Percentiles rank a stretch among this genome's conserved stretches.
Conservation (phyloP, 2,113 vertebrate species). For the rabbit (Oryctolagus cuniculus) region DNA sequence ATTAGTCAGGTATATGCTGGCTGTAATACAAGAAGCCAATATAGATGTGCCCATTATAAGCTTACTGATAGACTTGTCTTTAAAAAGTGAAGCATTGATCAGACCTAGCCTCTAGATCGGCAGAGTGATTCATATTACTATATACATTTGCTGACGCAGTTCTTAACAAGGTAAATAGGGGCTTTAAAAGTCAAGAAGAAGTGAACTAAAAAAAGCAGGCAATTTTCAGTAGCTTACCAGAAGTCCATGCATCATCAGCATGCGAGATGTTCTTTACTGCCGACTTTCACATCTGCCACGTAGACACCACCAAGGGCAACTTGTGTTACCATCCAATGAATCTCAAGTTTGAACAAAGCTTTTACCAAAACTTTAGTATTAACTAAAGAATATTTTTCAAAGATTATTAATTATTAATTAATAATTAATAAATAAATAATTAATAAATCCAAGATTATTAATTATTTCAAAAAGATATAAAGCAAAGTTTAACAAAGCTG, state of each 20-base stretch:
- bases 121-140: not conserved
- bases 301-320: not conserved
- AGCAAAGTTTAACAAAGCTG: too few species aligned
- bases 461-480: too few species aligned
- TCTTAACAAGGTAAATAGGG: conserved; percentile 55
- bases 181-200: conserved; percentile 50
- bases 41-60: not conserved
- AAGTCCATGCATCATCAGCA: not conserved
- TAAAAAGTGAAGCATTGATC: conserved; percentile 61
- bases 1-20: not conserved
- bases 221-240: not conserved
- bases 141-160: conserved; percentile 36
- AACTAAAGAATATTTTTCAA: not conserved
- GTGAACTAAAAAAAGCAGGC: not conserved
- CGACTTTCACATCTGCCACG: not conserved
- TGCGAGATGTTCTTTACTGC: not conserved
- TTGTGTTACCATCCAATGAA: not conserved
- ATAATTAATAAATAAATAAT: too few species aligned
- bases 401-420: too few species aligned
- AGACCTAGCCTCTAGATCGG: not conserved
- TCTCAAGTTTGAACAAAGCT: not conserved
- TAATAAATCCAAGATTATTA: too few species aligned
- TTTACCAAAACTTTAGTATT: not conserved
- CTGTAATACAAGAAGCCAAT: conserved; percentile 43
- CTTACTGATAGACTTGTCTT: conserved; percentile 50